These are phyloP conservation scores for Corythaeola cristata DNA, from an alignment of 2,113 vertebrate species.

Conservation along the genomic window DNA sequence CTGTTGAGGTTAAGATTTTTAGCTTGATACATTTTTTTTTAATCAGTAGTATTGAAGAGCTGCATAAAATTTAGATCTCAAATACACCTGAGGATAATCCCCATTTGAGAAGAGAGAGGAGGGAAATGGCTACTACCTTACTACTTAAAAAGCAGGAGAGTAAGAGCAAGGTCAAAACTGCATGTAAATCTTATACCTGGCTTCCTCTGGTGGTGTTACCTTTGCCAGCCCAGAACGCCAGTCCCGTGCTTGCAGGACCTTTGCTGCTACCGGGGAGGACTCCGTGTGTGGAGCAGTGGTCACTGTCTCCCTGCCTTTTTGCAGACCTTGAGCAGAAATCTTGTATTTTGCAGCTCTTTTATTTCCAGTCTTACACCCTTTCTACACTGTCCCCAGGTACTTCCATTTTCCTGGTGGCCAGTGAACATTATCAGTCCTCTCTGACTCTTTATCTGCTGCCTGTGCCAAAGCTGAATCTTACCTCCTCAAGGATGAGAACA, in stretches of 20 bases:
- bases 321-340: not conserved
- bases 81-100: not conserved
- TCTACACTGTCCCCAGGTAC: not conserved
- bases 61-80: not conserved
- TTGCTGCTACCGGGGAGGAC: not conserved
- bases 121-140: not conserved
- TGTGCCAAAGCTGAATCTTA: not conserved
- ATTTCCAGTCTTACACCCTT: not conserved
- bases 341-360: not conserved
- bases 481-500: not conserved
- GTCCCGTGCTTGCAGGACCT: not conserved
- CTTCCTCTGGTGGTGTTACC: not conserved
- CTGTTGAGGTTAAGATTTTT: not conserved
- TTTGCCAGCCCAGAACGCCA: not conserved
- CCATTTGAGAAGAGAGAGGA: not conserved
- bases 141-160: not conserved
- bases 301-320: not conserved
- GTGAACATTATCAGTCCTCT: fast-evolving
- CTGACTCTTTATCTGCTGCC: not conserved
- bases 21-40: not conserved
- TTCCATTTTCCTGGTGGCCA: fast-evolving
- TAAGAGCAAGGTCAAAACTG: not conserved
- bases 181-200: not conserved
- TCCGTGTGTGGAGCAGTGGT: not conserved
- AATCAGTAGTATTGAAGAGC: not conserved